These are phyloP conservation scores for Solenopsis invicta DNA, from an alignment of 1,140 invertebrate species.

Conservation along the genomic window DNA sequence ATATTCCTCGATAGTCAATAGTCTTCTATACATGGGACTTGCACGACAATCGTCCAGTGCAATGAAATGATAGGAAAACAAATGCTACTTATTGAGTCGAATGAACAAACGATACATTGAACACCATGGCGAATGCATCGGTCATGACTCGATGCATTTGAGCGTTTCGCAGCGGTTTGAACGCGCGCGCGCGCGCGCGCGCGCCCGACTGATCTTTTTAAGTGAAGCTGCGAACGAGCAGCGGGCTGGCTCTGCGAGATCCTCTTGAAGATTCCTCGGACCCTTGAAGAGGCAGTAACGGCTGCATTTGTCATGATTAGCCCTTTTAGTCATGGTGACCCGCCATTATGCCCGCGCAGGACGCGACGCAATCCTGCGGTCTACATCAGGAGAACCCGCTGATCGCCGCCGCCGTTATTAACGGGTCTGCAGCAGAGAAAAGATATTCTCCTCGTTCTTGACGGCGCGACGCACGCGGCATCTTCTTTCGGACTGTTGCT, in stretches of 20 bases:
- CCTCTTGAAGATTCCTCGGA: constrained; percentile 61
- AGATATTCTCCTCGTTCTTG: constrained; percentile 55
- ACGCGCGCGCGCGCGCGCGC: too few species aligned
- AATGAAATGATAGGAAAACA: constrained; percentile 68
- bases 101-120: constrained; percentile 55
- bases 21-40: constrained; percentile 61
- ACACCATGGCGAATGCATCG: constrained; percentile 52
- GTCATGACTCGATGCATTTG: constrained; percentile 34
- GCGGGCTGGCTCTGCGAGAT: constrained; percentile 3
- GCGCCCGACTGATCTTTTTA: constrained; percentile 44
- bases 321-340: constrained; percentile 85
- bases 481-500: background rate
- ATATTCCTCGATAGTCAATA: constrained; percentile 18
- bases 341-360: constrained; percentile 75
- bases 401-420: constrained; percentile 70
- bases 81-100: constrained; percentile 47
- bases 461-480: too few species aligned
- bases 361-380: constrained; percentile 65
- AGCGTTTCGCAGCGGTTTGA: too few species aligned
- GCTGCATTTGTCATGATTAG: constrained; percentile 86
- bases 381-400: constrained; percentile 33
- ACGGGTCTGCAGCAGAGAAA: constrained; percentile 59
- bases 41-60: constrained; percentile 63
- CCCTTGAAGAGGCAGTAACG: constrained; percentile 74
- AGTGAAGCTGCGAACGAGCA: constrained; percentile 37